Base-by-base conservation (phyloP, 2,113 vertebrate genomes). In the Hyaena hyaena region DNA sequence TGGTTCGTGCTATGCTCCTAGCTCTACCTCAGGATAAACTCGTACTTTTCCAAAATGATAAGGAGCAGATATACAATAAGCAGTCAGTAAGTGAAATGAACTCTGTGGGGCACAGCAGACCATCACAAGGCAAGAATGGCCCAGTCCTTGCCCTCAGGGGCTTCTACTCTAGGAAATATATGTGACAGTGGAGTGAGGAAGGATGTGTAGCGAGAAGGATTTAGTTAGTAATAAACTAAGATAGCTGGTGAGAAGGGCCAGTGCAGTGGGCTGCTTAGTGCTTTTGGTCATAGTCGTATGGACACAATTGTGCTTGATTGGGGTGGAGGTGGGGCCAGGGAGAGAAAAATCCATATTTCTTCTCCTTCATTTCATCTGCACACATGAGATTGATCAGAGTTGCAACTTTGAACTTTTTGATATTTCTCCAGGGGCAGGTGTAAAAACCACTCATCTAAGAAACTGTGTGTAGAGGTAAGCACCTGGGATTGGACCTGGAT, bases 341-440 rank as follows among this genome's bases (percentile, higher is more conserved):
- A n/a, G 45, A 14, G 33, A 58, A 68, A 53, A 55, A 68, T 73
- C 50, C 39, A 0, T 55, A 63, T 58, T 87, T 91, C n/a, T 79
- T 96, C 45, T 43, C 11, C 7, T 94, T 74, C 12, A 61, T 77
- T 95, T 96, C n/a, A 82, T 90, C 69, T 80, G 55, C 7, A 48
- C n/a, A 58, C 10, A 8, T 55, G 85, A 90, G 35, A 81, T 50
- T 71, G 88, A 71, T 94, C 31, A 71, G 69, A 90, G 63, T 31
- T 87, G 79, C 63, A 83, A 74, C 88, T 63, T 93, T 88, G 65
- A 92, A 45, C 28, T 55, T 93, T 93, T 50, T 93, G 87, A 43
- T 68, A 69, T 87, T 92, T 94, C 28, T 93, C 69, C 3, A 39
- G 74, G 39, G 48, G 19, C 55, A 35, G n/a, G n/a, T 69, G 45